Evolutionary conservation across 2,113 vertebrate genomes (phyloP).

Genomic region (Esox niger): DNA sequence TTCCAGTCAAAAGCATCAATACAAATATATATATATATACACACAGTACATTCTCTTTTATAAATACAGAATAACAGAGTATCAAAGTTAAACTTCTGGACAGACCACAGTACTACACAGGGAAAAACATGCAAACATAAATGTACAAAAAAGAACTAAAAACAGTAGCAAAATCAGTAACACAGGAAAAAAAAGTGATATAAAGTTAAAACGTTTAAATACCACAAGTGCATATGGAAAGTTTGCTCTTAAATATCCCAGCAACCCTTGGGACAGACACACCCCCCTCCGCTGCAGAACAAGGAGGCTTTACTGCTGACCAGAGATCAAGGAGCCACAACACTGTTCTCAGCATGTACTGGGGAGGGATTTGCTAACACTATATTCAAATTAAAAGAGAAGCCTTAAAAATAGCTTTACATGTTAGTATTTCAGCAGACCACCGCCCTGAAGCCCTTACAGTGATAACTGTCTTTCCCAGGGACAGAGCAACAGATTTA

Average conservation of each 20-base stretch:
- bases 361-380: no score
- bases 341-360: no score
- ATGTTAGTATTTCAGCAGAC: no score
- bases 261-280: constrained; percentile 2
- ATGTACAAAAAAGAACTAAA: constrained; percentile 22
- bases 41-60: constrained; percentile 39
- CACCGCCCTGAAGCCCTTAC: no score
- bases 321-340: no score
- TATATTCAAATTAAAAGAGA: no score
- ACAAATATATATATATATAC: constrained; percentile 45
- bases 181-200: constrained; percentile 3
- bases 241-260: no score
- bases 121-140: background rate
- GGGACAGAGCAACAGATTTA: no score
- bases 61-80: constrained; percentile 47
- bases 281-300: no score
- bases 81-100: constrained; percentile 20
- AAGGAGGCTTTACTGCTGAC: no score
- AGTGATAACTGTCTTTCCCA: no score
- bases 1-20: constrained; percentile 23
- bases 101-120: background rate
- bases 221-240: background rate
- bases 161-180: constrained; percentile 20
- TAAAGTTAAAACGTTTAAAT: background rate
- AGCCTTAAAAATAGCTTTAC: no score